Percentiles rank a stretch among this genome's conserved stretches.
phyloP scores from a whole-genome alignment of 2,113 vertebrate species.

The Probosciger aterrimus region DNA sequence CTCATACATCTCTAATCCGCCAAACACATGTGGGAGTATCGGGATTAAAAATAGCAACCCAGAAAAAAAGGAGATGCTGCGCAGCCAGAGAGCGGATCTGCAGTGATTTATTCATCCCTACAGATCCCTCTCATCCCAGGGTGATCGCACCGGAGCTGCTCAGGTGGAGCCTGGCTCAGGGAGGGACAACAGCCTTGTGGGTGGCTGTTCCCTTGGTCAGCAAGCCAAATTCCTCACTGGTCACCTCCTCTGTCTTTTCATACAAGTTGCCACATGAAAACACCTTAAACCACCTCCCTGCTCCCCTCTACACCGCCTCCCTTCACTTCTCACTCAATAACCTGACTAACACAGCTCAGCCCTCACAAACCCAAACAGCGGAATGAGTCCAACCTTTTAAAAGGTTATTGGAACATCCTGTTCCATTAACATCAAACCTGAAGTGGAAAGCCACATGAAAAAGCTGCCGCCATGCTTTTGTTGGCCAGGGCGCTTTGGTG shows the following conservation, averaged over 20 bases:
- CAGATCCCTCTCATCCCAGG: neutral
- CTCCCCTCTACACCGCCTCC: fast-evolving
- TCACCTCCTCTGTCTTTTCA: neutral
- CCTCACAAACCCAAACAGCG: neutral
- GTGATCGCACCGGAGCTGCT: neutral
- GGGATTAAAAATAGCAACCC: constrained; percentile 49
- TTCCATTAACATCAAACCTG: neutral
- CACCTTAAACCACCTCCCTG: neutral
- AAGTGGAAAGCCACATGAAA: neutral
- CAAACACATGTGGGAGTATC: constrained; percentile 37
- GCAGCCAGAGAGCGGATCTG: neutral
- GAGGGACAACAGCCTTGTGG: neutral
- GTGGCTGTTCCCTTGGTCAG: neutral
- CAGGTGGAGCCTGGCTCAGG: neutral
- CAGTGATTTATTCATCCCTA: constrained; percentile 47
- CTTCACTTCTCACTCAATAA: neutral
- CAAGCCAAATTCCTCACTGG: neutral
- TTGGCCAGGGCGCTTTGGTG: neutral
- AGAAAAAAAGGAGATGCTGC: neutral
- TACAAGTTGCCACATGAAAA: neutral
- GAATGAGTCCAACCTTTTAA: neutral
- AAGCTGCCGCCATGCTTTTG: neutral
- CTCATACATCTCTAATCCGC: constrained; percentile 18
- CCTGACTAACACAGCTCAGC: neutral
- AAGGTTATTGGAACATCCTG: neutral